phyloP scores from a whole-genome alignment of 2,113 vertebrate species.

The Carollia perspicillata region DNA sequence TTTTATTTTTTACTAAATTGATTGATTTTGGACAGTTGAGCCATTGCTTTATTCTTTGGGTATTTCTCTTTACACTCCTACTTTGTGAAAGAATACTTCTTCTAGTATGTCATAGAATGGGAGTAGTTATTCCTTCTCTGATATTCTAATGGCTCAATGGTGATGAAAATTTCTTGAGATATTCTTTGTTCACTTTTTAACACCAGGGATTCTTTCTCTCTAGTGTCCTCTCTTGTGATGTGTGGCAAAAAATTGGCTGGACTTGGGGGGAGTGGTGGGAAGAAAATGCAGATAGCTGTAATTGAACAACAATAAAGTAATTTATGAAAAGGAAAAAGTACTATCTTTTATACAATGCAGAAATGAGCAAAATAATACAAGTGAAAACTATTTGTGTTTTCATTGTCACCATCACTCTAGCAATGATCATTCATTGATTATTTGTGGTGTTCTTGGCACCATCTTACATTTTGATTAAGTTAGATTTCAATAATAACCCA shows the following conservation, averaged over 20 bases:
- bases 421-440: background rate
- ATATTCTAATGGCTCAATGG: slow-evolving; percentile 10
- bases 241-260: background rate
- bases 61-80: slow-evolving; percentile 2
- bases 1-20: background rate
- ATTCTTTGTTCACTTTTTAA: background rate
- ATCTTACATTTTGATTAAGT: background rate
- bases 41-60: slow-evolving; percentile 35
- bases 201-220: slow-evolving; percentile 9
- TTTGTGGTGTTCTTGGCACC: background rate
- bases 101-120: background rate
- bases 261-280: too few relatives aligned
- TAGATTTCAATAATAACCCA: background rate
- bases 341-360: background rate
- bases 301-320: too few relatives aligned
- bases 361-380: slow-evolving; percentile 19
- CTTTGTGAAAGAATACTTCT: slow-evolving; percentile 11
- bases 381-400: background rate
- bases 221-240: background rate
- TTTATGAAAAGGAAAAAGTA: background rate
- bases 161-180: slow-evolving; percentile 50
- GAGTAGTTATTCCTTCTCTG: slow-evolving; percentile 18
- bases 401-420: background rate
- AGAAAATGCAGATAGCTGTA: too few relatives aligned
- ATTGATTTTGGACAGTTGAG: background rate